Base-by-base conservation (phyloP, 2,797 vertebrate species). In the Paramormyrops hopkinsi region DNA sequence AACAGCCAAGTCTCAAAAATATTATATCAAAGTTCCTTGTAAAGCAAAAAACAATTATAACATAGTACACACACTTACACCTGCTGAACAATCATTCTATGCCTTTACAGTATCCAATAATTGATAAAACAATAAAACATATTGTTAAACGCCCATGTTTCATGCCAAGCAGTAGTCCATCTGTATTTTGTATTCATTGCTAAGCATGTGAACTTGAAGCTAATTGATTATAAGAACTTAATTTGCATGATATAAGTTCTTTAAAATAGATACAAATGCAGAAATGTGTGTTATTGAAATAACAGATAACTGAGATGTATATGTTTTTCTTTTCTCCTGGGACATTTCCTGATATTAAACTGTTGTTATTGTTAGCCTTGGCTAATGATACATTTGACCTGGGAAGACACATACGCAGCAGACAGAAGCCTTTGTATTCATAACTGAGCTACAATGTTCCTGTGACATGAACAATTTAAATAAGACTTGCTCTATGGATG, bases 401-500 rank as follows among this genome's bases (percentile, higher is more conserved):
- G 19, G 54, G 87, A 90, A 85, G n/a, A 48, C 44, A 50, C 22
- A 84, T 59, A 59, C 9, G 56, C 56, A 53, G 37, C 86, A 69
- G 87, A 90, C 90, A 89, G 91, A 90, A 89, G 84, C 54, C 91
- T 91, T 90, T 91, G 89, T 91, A 88, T 62, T 88, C 54, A 92
- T 88, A 84, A 91, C 91, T 88, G 79, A 91, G 93, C 94, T 83
- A 92, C 92, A 93, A 90, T 92, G 92, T 93, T 93, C 86, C 69
- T 73, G 86, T 59, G 73, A 82, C 89, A 88, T 62, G 56, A 93
- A 93, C 94, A 94, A 94, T 93, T 94, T 93, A 93, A 95, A 95
- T 95, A 92, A 92, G 93, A 94, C 93, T 94, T 93, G 94, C 94
- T 93, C 94, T 94, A 94, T 91, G 94, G 94, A 96, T 96, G 96